Percentiles rank a stretch among this genome's conserved stretches.
Conservation (phyloP, 2,797 vertebrate species). For the Emys orbicularis region DNA sequence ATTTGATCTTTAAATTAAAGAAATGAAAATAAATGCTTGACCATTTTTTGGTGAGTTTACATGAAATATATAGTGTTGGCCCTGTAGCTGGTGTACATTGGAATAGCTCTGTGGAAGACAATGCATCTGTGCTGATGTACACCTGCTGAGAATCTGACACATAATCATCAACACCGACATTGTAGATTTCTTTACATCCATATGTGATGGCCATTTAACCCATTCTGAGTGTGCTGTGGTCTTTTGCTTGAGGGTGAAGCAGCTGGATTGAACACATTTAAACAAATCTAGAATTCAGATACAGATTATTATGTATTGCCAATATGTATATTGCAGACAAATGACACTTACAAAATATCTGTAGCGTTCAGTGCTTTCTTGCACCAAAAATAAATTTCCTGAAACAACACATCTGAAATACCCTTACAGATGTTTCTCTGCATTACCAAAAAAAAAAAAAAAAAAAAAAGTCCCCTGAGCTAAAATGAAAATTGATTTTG, state of each 20-base stretch:
- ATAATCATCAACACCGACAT: accelerated
- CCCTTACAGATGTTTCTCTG: constrained; percentile 76
- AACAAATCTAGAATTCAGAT: neutral
- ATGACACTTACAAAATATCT: constrained; percentile 38
- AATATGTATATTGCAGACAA: neutral
- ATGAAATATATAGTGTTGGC: accelerated
- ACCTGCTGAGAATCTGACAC: neutral
- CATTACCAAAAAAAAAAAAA: constrained; percentile 71
- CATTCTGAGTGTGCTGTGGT: neutral
- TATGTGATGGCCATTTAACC: neutral
- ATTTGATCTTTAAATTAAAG: neutral
- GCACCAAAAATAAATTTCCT: constrained; percentile 73
- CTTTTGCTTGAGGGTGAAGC: neutral
- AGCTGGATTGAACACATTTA: accelerated
- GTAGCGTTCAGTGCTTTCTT: constrained; percentile 31
- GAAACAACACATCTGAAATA: constrained; percentile 74
- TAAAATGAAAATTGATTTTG: constrained; percentile 84
- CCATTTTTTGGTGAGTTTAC: neutral
- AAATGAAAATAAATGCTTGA: neutral
- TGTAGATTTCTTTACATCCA: neutral
- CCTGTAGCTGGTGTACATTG: neutral
- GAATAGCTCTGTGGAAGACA: neutral
- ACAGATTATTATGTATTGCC: neutral
- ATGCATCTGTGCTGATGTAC: neutral
- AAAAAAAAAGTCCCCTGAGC: constrained; percentile 65